Evolutionary conservation across 2,888 invertebrate genomes (phyloP).

Genomic region (Sminthurinus aureus): DNA sequence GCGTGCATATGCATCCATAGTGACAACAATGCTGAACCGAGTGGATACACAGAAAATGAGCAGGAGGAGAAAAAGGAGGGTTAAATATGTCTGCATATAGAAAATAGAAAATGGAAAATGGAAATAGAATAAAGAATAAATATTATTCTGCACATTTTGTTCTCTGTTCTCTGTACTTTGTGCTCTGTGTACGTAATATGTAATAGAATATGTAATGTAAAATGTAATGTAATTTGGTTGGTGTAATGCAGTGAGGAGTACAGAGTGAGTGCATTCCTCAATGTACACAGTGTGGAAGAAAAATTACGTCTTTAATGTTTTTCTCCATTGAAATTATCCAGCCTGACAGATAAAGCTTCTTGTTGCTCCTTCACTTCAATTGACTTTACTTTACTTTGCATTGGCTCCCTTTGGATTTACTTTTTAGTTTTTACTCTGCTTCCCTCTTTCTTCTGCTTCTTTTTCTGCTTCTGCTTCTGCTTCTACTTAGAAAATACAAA

Average conservation of each 20-base stretch:
- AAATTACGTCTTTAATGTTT: conserved; percentile 7
- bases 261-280: not conserved
- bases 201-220: not conserved
- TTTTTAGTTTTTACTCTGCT: not conserved
- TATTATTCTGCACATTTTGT: no score
- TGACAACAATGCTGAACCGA: no score
- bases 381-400: not conserved
- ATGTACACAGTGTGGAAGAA: not conserved
- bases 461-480: not conserved
- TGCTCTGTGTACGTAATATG: no score
- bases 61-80: no score
- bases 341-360: conserved; percentile 6
- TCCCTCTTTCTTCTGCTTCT: not conserved
- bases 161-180: no score
- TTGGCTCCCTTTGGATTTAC: not conserved
- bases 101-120: no score
- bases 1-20: not conserved
- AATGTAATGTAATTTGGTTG: not conserved
- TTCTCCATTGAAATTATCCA: not conserved
- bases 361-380: not conserved
- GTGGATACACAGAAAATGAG: no score
- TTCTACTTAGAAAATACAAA: no score
- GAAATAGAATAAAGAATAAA: no score
- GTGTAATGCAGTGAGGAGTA: not conserved
- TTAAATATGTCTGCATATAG: no score